Evolutionary conservation across 2,797 vertebrate species (phyloP).

Genomic region (Sphenodon punctatus): DNA sequence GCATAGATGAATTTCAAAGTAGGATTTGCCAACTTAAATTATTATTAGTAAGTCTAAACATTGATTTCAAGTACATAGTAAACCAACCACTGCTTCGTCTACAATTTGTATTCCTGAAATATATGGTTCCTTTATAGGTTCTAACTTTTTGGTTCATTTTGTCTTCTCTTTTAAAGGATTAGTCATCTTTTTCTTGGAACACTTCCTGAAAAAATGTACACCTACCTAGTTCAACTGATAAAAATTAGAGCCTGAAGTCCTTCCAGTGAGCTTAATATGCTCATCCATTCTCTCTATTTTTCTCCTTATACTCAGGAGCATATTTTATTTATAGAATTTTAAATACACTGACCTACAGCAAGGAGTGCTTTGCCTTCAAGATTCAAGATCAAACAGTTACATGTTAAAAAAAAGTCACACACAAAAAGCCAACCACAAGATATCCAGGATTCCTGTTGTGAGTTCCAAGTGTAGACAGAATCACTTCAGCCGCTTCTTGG

Average conservation of each 20-base stretch:
- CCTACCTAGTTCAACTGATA: not conserved
- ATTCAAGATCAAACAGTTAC: not conserved
- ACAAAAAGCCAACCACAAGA: not conserved
- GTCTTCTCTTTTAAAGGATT: not conserved
- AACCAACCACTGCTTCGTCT: not conserved
- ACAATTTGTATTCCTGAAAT: not conserved
- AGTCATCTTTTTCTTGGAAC: not conserved
- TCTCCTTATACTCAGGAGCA: not conserved
- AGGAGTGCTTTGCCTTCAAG: not conserved
- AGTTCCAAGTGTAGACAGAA: not conserved
- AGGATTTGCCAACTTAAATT: not conserved
- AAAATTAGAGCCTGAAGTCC: not conserved
- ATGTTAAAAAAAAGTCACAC: not conserved
- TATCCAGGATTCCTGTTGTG: not conserved
- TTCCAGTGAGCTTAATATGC: not conserved
- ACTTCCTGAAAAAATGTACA: not conserved
- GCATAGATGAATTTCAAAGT: not conserved
- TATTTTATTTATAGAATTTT: not conserved
- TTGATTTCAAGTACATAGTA: not conserved
- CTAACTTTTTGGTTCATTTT: rapidly evolving
- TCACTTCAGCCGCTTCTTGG: not conserved
- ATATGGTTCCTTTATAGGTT: not conserved
- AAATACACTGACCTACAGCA: not conserved
- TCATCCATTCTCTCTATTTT: rapidly evolving
- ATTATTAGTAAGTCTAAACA: not conserved